Conservation (phyloP, 2,797 vertebrate species). For the Knipowitschia caucasica region DNA sequence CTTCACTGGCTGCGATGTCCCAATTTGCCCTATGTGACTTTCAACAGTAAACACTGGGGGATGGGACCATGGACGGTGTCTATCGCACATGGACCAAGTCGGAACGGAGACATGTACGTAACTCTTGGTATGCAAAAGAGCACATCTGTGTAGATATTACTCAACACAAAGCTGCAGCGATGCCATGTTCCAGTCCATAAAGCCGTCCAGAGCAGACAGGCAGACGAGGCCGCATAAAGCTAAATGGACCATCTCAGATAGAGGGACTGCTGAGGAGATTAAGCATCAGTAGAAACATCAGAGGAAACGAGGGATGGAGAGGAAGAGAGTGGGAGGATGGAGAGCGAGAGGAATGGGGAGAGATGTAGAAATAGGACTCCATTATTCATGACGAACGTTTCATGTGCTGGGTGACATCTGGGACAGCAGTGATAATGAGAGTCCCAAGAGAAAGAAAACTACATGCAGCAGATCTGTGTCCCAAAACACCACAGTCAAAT, state of each 20-base stretch:
- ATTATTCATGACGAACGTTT: slow-evolving; percentile 82
- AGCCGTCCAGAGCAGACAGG: slow-evolving; percentile 58
- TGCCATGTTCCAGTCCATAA: slow-evolving; percentile 48
- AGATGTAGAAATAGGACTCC: slow-evolving; percentile 74
- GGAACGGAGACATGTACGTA: slow-evolving; percentile 23
- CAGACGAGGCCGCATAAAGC: slow-evolving; percentile 53
- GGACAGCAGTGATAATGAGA: slow-evolving; percentile 81
- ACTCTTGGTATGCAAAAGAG: slow-evolving; percentile 46
- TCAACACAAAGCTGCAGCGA: slow-evolving; percentile 40
- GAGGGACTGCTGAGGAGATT: slow-evolving; percentile 57
- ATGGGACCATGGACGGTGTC: slow-evolving; percentile 35
- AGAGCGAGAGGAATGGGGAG: slow-evolving; percentile 48
- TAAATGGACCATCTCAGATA: slow-evolving; percentile 67
- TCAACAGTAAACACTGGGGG: slow-evolving; percentile 72
- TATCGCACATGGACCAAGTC: slow-evolving; percentile 23
- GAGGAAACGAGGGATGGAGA: slow-evolving; percentile 56
- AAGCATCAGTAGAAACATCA: slow-evolving; percentile 66
- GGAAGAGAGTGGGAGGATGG: slow-evolving; percentile 47
- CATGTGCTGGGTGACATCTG: slow-evolving; percentile 81
- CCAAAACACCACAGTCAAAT: slow-evolving; percentile 26
- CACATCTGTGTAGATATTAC: slow-evolving; percentile 45
- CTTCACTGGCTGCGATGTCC: slow-evolving; percentile 72
- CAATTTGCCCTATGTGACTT: slow-evolving; percentile 73
- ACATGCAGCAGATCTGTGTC: slow-evolving; percentile 35
- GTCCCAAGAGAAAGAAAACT: slow-evolving; percentile 61